Evolutionary conservation across 2,113 vertebrate species (phyloP), one percentile per base, ranked within the genome.

Genomic region (Amblyopsis rosae): DNA sequence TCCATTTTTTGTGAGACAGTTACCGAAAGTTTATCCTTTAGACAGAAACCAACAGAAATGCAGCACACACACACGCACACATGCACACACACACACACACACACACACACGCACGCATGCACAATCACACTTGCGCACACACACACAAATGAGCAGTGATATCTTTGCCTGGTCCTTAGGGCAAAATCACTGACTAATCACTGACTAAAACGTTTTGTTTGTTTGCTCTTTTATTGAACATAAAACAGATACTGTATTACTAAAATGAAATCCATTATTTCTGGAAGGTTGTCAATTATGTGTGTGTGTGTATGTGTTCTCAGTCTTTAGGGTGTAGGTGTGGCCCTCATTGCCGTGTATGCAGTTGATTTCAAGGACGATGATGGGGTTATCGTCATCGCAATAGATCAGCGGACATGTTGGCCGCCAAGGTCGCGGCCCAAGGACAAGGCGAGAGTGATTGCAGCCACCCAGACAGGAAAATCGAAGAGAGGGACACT

Each of bases 401-500:
- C 82, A 79, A 89, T 90, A 75, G 87, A 89, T 87, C 16, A 57
- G 66, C 75, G 71, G 75, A 75, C 62, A 75, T 83, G 83, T 80
- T 70, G 77, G 83, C 80, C 66, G 68, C 79, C 90, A 91, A 91
- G 88, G 90, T 91, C 82, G 78, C 3, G 68, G 77, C 83, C 81
- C 86, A 89, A 91, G 88, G 88, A 90, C 88, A 79, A 84, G 82
- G 69, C 68, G 53, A 82, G 87, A 91, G 86, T 89, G 88, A 90
- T 88, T 88, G 87, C 89, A 87, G 76, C 82, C 83, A 85, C 85
- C 87, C 81, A 82, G 89, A 92, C 91, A 91, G 91, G 88, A 92
- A 26, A 92, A 92, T 91, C 91, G 88, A 92, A 91, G 88, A 87
- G 84, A 87, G 84, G 71, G 86, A 79, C 79, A 82, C 87, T 81